A percentile compares a stretch with the other conserved stretches of the same genome.
Conservation (phyloP, 1,140 invertebrate genomes). For the Centruroides vittatus region DNA sequence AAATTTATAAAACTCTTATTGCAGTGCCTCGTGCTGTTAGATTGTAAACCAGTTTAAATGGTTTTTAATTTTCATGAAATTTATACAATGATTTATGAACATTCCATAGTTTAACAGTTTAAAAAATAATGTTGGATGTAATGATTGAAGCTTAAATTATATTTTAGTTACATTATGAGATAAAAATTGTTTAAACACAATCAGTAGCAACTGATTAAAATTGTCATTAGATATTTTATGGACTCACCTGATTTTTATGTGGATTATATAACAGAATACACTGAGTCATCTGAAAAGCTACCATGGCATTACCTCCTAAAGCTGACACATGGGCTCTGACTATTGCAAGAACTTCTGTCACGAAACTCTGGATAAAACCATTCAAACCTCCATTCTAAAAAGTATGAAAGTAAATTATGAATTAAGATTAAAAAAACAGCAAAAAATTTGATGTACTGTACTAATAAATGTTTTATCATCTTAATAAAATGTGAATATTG, state of each 20-base stretch:
- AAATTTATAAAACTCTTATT: no score
- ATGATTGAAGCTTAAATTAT: no score
- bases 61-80: no score
- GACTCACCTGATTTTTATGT: conserved; percentile 82
- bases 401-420: no score
- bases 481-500: no score
- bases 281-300: conserved; percentile 84
- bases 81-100: no score
- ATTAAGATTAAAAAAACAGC: no score
- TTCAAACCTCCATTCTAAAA: conserved; percentile 65
- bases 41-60: no score
- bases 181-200: background rate
- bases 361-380: conserved; percentile 84
- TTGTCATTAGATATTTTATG: background rate
- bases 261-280: conserved; percentile 77
- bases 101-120: background rate
- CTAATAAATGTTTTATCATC: no score
- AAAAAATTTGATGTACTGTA: no score
- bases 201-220: background rate
- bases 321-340: conserved; percentile 81
- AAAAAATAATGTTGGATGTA: background rate
- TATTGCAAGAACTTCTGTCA: conserved; percentile 79
- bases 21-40: no score
- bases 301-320: conserved; percentile 88
- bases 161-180: no score